Conservation (phyloP, 2,888 invertebrate genomes). For the Rhingia campestris region DNA sequence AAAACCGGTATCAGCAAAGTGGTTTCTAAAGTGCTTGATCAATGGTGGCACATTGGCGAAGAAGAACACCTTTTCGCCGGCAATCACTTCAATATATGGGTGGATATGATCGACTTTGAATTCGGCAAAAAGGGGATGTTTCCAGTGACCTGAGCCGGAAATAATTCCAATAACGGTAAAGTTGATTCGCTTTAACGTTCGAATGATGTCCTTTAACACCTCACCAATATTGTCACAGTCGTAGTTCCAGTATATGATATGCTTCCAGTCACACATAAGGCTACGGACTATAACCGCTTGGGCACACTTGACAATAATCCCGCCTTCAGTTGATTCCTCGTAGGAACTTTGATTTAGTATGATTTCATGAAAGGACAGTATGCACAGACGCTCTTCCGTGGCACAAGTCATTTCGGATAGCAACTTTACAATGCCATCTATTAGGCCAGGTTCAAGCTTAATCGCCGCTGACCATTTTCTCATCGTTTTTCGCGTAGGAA, state of each 20-base stretch:
- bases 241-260: conserved; percentile 33
- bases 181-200: conserved; percentile 18
- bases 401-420: neutral
- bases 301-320: neutral
- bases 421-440: neutral
- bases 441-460: conserved; percentile 30
- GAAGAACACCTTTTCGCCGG: conserved; percentile 37
- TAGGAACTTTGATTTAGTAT: neutral
- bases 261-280: conserved; percentile 32
- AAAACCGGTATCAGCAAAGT: conserved; percentile 15
- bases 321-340: neutral
- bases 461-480: conserved; percentile 23
- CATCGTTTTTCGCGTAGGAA: conserved; percentile 13
- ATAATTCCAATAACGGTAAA: conserved; percentile 40
- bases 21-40: conserved; percentile 35
- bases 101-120: conserved; percentile 8
- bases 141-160: conserved; percentile 28
- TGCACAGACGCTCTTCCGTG: conserved; percentile 11
- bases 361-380: conserved; percentile 48
- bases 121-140: conserved; percentile 13
- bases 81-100: neutral
- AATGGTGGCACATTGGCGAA: conserved; percentile 32
- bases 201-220: conserved; percentile 10
- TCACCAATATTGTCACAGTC: neutral
- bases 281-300: conserved; percentile 19